Evolutionary conservation across 2,797 vertebrate genomes (phyloP).

Genomic region (Pipistrellus pipistrellus): DNA sequence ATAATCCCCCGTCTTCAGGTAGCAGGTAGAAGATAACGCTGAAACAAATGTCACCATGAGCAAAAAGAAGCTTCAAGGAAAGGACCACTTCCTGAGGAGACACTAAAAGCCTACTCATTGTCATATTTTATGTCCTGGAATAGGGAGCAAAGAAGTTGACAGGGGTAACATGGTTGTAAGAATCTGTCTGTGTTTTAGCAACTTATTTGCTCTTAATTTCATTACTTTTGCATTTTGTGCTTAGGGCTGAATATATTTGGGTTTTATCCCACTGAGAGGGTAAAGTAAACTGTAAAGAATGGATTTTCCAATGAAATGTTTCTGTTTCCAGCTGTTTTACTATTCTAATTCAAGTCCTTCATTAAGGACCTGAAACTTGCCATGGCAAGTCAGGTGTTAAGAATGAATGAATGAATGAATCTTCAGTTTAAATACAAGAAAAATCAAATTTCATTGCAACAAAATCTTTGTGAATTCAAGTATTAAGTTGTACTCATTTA

Average conservation of each 20-base stretch:
- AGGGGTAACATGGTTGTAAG: neutral
- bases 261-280: neutral
- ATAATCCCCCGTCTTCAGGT: neutral
- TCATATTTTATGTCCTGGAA: constrained; percentile 41
- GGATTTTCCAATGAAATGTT: neutral
- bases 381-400: neutral
- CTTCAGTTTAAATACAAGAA: constrained; percentile 19
- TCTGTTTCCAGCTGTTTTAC: neutral
- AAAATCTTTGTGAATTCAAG: constrained; percentile 48
- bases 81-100: neutral
- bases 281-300: constrained; percentile 20
- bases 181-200: constrained; percentile 2
- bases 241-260: neutral
- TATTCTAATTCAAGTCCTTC: neutral
- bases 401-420: neutral
- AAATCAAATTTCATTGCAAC: constrained; percentile 45
- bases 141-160: neutral
- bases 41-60: neutral
- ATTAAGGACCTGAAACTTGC: neutral
- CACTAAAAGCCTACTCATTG: neutral
- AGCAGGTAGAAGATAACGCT: constrained; percentile 4
- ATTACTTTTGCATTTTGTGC: constrained; percentile 8
- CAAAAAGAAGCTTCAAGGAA: neutral
- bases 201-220: constrained; percentile 29
- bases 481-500: constrained; percentile 36